phyloP scores from a whole-genome alignment of 2,113 vertebrate species.

The Smithornis capensis region DNA sequence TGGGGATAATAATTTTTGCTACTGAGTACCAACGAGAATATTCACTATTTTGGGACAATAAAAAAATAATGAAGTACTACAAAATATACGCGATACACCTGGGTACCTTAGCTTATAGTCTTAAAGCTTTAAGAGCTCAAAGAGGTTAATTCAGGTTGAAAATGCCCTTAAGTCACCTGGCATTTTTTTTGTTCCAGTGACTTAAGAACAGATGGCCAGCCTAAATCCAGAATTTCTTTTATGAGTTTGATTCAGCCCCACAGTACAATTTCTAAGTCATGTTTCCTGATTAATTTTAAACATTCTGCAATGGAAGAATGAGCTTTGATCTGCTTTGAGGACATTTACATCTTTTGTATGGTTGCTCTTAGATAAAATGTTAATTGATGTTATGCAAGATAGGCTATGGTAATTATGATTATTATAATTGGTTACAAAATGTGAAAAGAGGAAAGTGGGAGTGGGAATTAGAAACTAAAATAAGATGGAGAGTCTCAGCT shows the following conservation, averaged over 20 bases:
- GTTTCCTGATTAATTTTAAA: constrained; percentile 16
- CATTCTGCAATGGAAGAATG: constrained; percentile 8
- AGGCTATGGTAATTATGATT: constrained; percentile 5
- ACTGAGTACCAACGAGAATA: neutral
- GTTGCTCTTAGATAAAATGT: neutral
- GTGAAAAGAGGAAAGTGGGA: neutral
- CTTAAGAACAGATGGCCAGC: constrained; percentile 13
- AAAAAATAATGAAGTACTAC: neutral
- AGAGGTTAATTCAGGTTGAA: neutral
- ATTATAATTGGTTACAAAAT: constrained; percentile 9
- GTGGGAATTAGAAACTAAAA: constrained; percentile 24
- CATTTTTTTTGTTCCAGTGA: neutral
- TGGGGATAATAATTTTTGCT: neutral
- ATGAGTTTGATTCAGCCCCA: neutral
- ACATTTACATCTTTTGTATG: constrained; percentile 29
- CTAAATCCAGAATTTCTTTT: neutral
- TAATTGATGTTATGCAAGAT: constrained; percentile 24
- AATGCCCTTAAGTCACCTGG: neutral
- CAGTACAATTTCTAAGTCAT: neutral
- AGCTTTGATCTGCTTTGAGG: constrained; percentile 50
- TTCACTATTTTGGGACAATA: neutral
- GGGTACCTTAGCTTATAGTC: neutral
- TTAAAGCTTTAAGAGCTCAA: neutral
- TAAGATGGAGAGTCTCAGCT: neutral
- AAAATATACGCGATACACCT: neutral